Conservation (phyloP, 2,797 vertebrate species). For the Syngnathus acus region DNA sequence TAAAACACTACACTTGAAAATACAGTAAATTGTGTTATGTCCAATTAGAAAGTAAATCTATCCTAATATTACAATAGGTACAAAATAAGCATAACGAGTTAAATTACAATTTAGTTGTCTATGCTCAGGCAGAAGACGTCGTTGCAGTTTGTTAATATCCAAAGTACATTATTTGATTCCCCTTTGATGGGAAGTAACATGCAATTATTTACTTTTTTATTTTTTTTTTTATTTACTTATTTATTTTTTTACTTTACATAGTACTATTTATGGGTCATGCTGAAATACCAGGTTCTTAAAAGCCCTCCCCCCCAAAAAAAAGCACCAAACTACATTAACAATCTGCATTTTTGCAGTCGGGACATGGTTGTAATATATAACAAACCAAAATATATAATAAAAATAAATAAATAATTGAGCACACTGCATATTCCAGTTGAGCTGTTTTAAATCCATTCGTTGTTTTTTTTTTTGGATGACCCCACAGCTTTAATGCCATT, state of each 20-base stretch:
- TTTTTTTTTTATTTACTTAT: too few relatives aligned
- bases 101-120: not conserved
- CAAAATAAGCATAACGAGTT: not conserved
- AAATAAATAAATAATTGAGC: not conserved
- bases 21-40: too few relatives aligned
- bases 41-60: too few relatives aligned
- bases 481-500: constrained; percentile 24
- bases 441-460: constrained; percentile 8
- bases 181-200: not conserved
- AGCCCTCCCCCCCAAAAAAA: too few relatives aligned
- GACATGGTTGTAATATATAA: not conserved
- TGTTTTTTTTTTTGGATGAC: not conserved
- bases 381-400: not conserved
- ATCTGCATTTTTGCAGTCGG: not conserved
- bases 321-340: too few relatives aligned
- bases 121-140: not conserved
- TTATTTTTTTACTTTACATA: too few relatives aligned
- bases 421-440: constrained; percentile 4
- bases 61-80: too few relatives aligned
- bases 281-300: not conserved
- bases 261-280: not conserved
- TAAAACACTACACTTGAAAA: too few relatives aligned
- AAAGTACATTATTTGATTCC: not conserved
- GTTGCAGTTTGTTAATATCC: not conserved
- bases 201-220: not conserved